Evolutionary conservation across 2,113 vertebrate genomes (phyloP).

Genomic region (Saguinus midas): DNA sequence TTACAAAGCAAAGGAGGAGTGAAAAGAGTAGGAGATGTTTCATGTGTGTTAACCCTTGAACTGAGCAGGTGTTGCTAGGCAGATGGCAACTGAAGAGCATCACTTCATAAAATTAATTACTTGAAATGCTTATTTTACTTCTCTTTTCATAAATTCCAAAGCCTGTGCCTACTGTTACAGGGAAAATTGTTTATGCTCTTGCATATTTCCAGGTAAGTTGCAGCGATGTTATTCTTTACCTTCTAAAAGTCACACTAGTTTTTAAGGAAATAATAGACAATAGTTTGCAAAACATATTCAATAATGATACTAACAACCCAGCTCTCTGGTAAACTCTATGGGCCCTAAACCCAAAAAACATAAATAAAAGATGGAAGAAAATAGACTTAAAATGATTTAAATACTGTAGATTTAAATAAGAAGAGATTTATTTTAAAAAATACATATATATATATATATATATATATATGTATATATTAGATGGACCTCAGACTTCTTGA

Average conservation of each 20-base stretch:
- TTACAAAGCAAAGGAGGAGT: not conserved
- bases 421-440: not conserved
- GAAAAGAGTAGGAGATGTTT: not conserved
- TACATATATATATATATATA: no score
- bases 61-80: not conserved
- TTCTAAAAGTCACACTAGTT: not conserved
- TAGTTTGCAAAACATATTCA: not conserved
- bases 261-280: not conserved
- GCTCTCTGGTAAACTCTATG: not conserved
- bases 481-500: not conserved
- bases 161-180: not conserved
- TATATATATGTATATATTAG: not conserved
- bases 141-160: not conserved
- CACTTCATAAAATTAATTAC: not conserved
- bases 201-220: not conserved
- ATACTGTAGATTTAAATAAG: not conserved
- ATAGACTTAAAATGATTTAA: not conserved
- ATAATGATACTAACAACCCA: not conserved
- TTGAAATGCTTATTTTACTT: not conserved
- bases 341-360: not conserved
- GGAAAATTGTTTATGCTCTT: not conserved
- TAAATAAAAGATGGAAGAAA: not conserved
- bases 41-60: not conserved
- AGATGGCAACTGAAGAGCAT: not conserved
- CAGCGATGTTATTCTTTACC: not conserved